These are phyloP conservation scores for Rhynchotus rufescens DNA, from an alignment of 2,797 vertebrate genomes.

Conservation along the genomic window DNA sequence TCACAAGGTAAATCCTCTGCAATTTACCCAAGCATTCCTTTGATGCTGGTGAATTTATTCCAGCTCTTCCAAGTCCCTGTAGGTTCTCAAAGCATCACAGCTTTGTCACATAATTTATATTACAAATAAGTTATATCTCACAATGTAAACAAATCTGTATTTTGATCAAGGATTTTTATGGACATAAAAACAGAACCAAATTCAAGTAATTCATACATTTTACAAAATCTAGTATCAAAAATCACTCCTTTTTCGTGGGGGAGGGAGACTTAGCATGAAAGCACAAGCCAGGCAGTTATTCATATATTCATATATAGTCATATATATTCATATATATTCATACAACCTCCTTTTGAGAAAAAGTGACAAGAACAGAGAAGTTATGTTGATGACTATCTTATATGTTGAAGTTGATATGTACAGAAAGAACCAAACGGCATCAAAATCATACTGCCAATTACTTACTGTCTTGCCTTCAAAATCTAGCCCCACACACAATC, in stretches of 20 bases:
- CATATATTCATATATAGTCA: too few relatives aligned
- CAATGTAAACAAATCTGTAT: background rate
- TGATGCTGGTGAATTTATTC: background rate
- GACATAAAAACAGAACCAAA: background rate
- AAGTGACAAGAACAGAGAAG: background rate
- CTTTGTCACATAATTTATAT: background rate
- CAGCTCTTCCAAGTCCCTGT: background rate
- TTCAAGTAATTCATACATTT: conserved; percentile 1
- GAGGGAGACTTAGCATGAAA: background rate
- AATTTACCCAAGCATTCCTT: background rate
- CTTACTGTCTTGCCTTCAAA: background rate
- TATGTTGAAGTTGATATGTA: background rate
- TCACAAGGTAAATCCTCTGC: background rate
- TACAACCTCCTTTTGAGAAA: background rate
- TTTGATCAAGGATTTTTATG: background rate
- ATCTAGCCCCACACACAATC: background rate
- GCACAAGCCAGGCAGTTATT: background rate
- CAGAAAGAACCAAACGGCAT: background rate
- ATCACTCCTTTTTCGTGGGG: background rate
- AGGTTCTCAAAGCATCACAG: background rate
- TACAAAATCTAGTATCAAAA: background rate
- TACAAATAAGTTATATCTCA: background rate
- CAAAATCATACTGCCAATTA: background rate
- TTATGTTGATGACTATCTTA: background rate
- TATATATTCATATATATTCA: too few relatives aligned